phyloP scores from a whole-genome alignment of 2,797 vertebrate genomes.

The Pseudomugil gertrudae region DNA sequence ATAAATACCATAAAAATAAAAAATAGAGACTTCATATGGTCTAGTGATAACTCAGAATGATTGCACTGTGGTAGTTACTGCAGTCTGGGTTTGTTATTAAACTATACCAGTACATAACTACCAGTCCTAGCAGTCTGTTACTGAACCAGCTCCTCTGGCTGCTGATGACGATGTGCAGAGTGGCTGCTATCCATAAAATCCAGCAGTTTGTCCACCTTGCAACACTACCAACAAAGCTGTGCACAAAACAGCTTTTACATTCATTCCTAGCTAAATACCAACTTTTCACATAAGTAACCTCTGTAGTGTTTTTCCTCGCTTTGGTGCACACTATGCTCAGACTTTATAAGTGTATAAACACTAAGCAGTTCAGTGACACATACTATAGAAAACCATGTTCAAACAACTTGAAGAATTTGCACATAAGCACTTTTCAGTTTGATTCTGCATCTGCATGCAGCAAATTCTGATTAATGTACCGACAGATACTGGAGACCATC shows the following conservation, averaged over 20 bases:
- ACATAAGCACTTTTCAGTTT: constrained; percentile 3
- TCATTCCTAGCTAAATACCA: neutral
- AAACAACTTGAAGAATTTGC: constrained; percentile 16
- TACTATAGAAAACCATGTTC: constrained; percentile 21
- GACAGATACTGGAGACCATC: constrained; percentile 11
- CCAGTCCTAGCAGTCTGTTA: no score
- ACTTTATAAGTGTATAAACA: constrained; percentile 34
- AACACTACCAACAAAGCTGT: neutral
- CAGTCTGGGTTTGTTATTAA: no score
- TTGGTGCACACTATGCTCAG: constrained; percentile 2
- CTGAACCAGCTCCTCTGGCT: no score
- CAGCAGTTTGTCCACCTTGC: no score
- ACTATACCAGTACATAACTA: no score
- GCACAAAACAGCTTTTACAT: neutral
- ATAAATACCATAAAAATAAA: no score
- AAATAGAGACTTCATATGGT: no score
- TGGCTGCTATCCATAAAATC: no score
- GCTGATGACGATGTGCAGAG: no score
- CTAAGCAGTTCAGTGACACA: constrained; percentile 13
- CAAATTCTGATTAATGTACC: constrained; percentile 34
- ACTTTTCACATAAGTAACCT: constrained; percentile 1
- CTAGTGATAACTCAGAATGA: no score
- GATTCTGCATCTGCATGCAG: constrained; percentile 2
- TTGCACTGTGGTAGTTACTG: no score
- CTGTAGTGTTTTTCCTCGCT: constrained; percentile 9